Percentiles rank a stretch among this genome's conserved stretches.
Evolutionary conservation across 1,140 invertebrate species (phyloP).

Genomic region (Drosophila asahinai): DNA sequence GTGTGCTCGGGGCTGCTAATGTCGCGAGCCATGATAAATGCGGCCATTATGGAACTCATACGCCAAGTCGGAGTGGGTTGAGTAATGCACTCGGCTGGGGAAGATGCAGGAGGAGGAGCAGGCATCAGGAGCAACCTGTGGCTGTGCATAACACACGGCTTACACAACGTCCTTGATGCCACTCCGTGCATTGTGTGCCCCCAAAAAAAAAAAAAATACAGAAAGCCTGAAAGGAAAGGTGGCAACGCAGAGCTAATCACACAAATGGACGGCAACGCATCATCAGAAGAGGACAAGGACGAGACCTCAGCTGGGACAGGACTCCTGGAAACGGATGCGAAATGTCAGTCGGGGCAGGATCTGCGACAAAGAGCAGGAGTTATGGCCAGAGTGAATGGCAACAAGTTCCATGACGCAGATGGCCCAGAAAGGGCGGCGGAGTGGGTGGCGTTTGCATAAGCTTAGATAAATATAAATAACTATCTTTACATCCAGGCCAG

Average conservation of each 20-base stretch:
- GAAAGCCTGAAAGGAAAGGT: slow-evolving; percentile 8
- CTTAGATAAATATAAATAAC: slow-evolving; percentile 47
- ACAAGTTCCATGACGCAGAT: slow-evolving; percentile 59
- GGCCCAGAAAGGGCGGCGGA: slow-evolving; percentile 9
- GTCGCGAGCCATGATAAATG: slow-evolving; percentile 69
- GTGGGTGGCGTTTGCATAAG: slow-evolving; percentile 51
- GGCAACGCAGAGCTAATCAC: slow-evolving; percentile 63
- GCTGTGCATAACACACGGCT: slow-evolving; percentile 29
- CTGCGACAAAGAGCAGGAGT: slow-evolving; percentile 42
- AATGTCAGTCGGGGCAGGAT: slow-evolving; percentile 33
- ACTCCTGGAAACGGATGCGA: slow-evolving; percentile 36
- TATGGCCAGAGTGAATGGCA: slow-evolving; percentile 33
- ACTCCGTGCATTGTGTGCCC: slow-evolving; percentile 60
- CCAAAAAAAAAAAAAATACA: slow-evolving; percentile 20
- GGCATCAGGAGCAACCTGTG: slow-evolving; percentile 28
- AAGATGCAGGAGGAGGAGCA: not conserved
- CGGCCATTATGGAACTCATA: slow-evolving; percentile 62
- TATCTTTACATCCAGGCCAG: slow-evolving; percentile 29
- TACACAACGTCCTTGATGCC: slow-evolving; percentile 68
- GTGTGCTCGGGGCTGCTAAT: slow-evolving; percentile 37
- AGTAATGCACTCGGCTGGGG: slow-evolving; percentile 61
- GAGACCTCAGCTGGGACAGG: slow-evolving; percentile 55
- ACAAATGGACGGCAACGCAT: slow-evolving; percentile 73
- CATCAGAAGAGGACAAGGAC: slow-evolving; percentile 33
- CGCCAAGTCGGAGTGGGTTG: slow-evolving; percentile 57